Evolutionary conservation across 2,113 vertebrate species (phyloP).

Genomic region (Parotia lawesii): DNA sequence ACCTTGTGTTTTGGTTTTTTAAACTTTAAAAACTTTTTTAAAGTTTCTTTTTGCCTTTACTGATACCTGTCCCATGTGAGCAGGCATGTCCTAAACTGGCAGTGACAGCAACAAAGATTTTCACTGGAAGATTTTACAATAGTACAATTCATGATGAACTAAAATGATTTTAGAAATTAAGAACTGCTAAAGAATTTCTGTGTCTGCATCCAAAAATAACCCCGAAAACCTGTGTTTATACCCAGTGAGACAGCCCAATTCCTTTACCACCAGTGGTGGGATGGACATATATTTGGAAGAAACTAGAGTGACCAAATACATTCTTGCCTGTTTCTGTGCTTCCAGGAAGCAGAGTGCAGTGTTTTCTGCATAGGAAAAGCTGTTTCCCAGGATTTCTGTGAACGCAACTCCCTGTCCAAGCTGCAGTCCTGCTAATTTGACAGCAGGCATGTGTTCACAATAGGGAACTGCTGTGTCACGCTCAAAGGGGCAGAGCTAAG

Average conservation of each 20-base stretch:
- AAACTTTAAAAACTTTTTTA: too few relatives aligned
- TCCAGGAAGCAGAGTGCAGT: not conserved
- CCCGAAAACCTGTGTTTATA: not conserved
- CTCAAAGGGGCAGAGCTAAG: not conserved
- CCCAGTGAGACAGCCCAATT: not conserved
- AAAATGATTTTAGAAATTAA: not conserved
- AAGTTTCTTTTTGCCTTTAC: not conserved
- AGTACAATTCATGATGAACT: not conserved
- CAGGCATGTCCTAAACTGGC: not conserved
- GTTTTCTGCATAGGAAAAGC: not conserved
- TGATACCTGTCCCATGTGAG: not conserved
- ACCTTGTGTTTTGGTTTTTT: not conserved
- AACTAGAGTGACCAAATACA: not conserved
- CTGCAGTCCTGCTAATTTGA: not conserved
- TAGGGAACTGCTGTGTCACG: not conserved
- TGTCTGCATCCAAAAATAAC: not conserved
- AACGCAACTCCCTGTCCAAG: not conserved
- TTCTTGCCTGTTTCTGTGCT: not conserved
- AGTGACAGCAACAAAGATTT: not conserved
- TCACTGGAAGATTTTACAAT: not conserved
- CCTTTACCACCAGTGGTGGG: not conserved
- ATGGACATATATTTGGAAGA: not conserved
- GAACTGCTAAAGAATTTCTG: not conserved
- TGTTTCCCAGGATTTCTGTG: not conserved
- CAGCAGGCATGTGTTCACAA: not conserved